Percentiles rank a stretch among this genome's conserved stretches.
Evolutionary conservation across 1,140 invertebrate species (phyloP).

Genomic region (Thrips palmi): DNA sequence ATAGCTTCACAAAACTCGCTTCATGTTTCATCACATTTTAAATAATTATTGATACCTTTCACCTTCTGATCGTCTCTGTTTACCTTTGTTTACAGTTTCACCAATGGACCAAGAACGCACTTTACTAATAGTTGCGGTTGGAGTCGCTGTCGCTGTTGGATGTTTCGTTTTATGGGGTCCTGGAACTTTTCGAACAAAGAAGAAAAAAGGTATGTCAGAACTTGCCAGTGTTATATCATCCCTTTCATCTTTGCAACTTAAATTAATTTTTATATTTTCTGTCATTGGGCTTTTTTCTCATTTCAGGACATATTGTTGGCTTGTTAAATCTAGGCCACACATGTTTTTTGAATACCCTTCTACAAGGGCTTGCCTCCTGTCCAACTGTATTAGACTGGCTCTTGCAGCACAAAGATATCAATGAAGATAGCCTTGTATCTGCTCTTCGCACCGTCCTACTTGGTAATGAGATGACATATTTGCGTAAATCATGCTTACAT

Average conservation of each 20-base stretch:
- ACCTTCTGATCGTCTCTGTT: too few species aligned
- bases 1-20: too few species aligned
- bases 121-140: slow-evolving; percentile 13
- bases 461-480: slow-evolving; percentile 23
- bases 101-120: slow-evolving; percentile 12
- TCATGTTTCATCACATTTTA: too few species aligned
- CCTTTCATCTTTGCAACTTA: neutral
- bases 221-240: slow-evolving; percentile 5
- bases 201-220: slow-evolving; percentile 10
- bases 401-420: slow-evolving; percentile 35
- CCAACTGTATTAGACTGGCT: slow-evolving; percentile 66
- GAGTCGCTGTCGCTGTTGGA: slow-evolving; percentile 43
- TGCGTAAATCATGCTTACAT: slow-evolving; percentile 4
- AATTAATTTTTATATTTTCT: neutral
- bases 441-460: slow-evolving; percentile 41
- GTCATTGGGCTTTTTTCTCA: slow-evolving; percentile 8
- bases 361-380: slow-evolving; percentile 68
- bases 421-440: slow-evolving; percentile 39
- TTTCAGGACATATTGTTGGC: slow-evolving; percentile 50
- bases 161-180: slow-evolving; percentile 65
- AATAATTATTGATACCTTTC: too few species aligned
- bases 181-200: slow-evolving; percentile 27
- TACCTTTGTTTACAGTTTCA: too few species aligned
- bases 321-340: slow-evolving; percentile 70
- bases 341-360: slow-evolving; percentile 69